phyloP scores from a whole-genome alignment of 2,797 vertebrate species.

The Myotis pilosus region DNA sequence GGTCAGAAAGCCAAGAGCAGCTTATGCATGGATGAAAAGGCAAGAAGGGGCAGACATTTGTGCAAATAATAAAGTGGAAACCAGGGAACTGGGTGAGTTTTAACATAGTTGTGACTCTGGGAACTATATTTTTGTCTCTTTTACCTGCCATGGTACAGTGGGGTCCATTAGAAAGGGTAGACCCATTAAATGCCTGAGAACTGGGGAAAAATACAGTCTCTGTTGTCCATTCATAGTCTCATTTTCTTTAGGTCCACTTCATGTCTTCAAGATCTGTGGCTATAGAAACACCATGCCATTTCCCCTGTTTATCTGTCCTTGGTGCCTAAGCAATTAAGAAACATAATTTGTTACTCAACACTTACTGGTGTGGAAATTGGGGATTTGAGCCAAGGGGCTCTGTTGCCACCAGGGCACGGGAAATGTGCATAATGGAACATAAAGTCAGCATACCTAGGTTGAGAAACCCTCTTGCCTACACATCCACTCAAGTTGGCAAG shows the following conservation, averaged over 20 bases:
- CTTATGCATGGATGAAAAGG: fast-evolving
- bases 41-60: background rate
- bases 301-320: background rate
- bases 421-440: background rate
- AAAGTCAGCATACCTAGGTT: background rate
- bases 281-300: background rate
- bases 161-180: background rate
- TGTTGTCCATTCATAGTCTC: background rate
- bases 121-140: background rate
- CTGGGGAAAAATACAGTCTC: background rate
- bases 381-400: background rate
- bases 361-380: constrained; percentile 45
- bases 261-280: background rate
- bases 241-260: background rate
- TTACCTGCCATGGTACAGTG: background rate
- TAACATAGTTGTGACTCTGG: background rate
- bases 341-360: constrained; percentile 19
- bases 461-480: constrained; percentile 36
- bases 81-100: background rate
- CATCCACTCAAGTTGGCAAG: background rate
- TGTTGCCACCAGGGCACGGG: background rate
- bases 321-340: constrained; percentile 48
- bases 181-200: too few species aligned
- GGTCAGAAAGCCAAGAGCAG: background rate
- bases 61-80: too few species aligned